Base-by-base conservation (phyloP, 2,888 invertebrate genomes). In the Yponomeuta sedellus region DNA sequence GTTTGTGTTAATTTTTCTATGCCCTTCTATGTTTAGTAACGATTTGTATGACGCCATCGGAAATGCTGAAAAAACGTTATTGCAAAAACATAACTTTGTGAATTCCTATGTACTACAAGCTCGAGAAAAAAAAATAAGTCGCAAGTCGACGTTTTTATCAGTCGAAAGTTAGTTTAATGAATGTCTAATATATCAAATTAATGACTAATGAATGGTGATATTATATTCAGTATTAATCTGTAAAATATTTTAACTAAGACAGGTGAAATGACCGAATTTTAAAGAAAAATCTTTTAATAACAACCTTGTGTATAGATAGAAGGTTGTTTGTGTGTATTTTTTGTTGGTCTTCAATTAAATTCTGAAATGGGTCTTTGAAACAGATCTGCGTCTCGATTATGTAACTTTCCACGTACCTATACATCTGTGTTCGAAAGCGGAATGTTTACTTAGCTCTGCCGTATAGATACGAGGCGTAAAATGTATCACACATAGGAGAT, bases 161-260 rank as follows among this genome's bases (percentile, higher is more conserved):
- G 61, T 63, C 56, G 58, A 66, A 57, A 40, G 19, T 44, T 66
- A 64, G 64, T 61, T 58, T 66, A 66, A 64, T 66, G 63, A 64
- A 62, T 67, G 64, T 67, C 67, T 67, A 65, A 61, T 65, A 28
- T 64, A 67, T 64, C 44, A 64, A 64, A 61, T 56, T 67, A 52
- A 64, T 67, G 64, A 67, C 64, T 64, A 67, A 68, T 64, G 65
- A 73, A 70, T 73, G 78, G 76, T 76, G 78, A 77, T 77, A 77
- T 72, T 76, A 75, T 81, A 81, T 72, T 79, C 85, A 85, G 82
- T 83, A 85, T 83, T 82, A 81, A 74, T 64, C 64, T 79, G 78
- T 82, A 81, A 77, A 78, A 76, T 79, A 77, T 73, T 75, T 73
- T 77, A 74, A 75, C 68, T 70, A 68, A 72, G 22, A 58, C 58